Base-by-base conservation (phyloP, 2,888 invertebrate genomes). In the Brachynemurus nebulosus region DNA sequence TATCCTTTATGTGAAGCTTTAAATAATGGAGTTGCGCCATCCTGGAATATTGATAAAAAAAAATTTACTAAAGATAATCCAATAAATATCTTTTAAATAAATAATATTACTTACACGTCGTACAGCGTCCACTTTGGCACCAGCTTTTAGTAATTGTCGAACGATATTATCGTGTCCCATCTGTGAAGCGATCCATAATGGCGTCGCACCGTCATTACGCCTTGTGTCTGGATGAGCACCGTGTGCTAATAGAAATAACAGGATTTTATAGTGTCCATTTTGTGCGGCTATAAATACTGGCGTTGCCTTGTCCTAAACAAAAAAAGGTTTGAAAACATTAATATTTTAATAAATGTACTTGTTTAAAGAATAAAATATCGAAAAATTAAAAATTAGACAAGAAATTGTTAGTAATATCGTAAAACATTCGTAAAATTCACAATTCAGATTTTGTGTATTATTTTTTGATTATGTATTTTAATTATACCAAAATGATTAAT, bases 1-100 rank as follows among this genome's bases (percentile, higher is more conserved):
- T 91, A 90, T 0, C 93, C 93, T 68, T 95, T 95, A 65, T 95
- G 93, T 25, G 90, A 81, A 25, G 93, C 92, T 65, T 95, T 95
- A 66, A 93, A 93, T 48, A 95, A 67, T 2, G 93, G 86, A 1
- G 92, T 93, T 27, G 92, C 92, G 35, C 93, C 93, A 67, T 93
- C 89, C 86, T 89, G 64, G 33, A 63, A 64, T n/a, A n/a, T n/a
- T n/a, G n/a, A n/a, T 50, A 48, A 51, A 21, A 25, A 23, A 21
- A 40, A n/a, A 17, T 16, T 39, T 3, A 9, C n/a, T 11, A 21
- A 39, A 20, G 7, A 20, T 35, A 37, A 47, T 18, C n/a, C n/a
- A n/a, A n/a, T n/a, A n/a, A n/a, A n/a, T n/a, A n/a, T n/a, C n/a
- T n/a, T n/a, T n/a, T n/a, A 27, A 12, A 34, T 27, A 11, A 40